Conservation (phyloP, 2,113 vertebrate genomes). For the Prunella himalayana region DNA sequence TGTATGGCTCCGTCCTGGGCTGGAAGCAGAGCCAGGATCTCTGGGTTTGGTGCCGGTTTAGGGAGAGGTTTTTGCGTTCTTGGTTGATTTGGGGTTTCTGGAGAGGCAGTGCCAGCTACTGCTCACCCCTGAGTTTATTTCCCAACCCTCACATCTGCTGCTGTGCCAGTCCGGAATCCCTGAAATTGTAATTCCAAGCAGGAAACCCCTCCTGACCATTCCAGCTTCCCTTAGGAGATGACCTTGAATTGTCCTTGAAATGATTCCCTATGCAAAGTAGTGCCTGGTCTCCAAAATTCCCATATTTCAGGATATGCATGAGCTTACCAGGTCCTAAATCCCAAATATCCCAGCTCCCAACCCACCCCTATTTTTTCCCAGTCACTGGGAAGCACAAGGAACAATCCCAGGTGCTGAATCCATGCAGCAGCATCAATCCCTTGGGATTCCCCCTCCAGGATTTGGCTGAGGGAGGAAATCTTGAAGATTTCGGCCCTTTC, state of each 20-base stretch:
- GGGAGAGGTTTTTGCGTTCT: not conserved
- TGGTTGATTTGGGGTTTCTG: not conserved
- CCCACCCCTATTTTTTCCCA: not conserved
- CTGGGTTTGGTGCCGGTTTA: not conserved
- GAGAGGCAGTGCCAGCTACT: not conserved
- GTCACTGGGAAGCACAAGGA: not conserved
- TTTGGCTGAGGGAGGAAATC: not conserved
- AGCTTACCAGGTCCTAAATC: not conserved
- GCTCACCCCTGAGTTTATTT: not conserved
- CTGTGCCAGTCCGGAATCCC: not conserved
- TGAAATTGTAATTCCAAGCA: not conserved
- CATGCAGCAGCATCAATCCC: not conserved
- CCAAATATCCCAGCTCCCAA: not conserved
- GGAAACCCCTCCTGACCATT: not conserved
- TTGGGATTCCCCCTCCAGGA: not conserved
- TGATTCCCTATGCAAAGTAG: fast-evolving
- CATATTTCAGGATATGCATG: not conserved
- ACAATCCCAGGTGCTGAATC: not conserved
- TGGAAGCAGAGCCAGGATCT: not conserved
- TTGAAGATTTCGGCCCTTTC: not conserved
- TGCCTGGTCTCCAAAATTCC: not conserved
- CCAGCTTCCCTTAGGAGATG: not conserved
- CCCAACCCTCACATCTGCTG: not conserved
- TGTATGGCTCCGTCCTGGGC: not conserved
- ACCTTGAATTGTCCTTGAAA: not conserved